Evolutionary conservation across 2,888 invertebrate genomes (phyloP).

Genomic region (Beris chalybata): DNA sequence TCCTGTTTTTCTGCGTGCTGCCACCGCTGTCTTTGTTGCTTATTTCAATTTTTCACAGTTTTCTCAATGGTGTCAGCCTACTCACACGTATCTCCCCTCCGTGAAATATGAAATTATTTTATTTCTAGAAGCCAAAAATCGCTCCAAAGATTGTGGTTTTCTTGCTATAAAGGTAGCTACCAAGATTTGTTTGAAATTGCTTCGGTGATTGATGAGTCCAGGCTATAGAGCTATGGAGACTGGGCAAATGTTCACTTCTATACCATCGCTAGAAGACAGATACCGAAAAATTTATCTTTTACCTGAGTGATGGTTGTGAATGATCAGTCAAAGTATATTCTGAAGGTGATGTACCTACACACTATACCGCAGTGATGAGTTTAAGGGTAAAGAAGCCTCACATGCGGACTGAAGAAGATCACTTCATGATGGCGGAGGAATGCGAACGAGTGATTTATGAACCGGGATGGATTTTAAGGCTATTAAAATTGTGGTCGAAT

Average conservation of each 20-base stretch:
- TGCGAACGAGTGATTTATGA: conserved; percentile 17
- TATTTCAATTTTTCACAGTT: too few relatives aligned
- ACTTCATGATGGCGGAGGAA: neutral
- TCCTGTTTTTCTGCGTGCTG: too few relatives aligned
- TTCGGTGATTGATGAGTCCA: conserved; percentile 18
- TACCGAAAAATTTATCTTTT: conserved; percentile 26
- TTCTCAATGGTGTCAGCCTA: too few relatives aligned
- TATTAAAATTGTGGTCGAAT: conserved; percentile 27
- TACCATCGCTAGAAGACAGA: conserved; percentile 16
- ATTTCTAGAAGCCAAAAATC: conserved; percentile 2
- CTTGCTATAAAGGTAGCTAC: neutral
- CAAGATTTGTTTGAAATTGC: conserved; percentile 21
- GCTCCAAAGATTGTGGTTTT: neutral
- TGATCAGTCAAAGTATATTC: conserved; percentile 6
- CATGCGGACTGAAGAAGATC: neutral
- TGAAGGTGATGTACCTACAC: neutral
- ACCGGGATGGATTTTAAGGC: conserved; percentile 17
- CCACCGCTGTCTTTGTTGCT: too few relatives aligned
- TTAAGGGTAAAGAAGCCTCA: too few relatives aligned
- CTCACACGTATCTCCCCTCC: neutral
- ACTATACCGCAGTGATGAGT: neutral
- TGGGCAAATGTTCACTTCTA: neutral
- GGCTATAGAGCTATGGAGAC: neutral
- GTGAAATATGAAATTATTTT: conserved; percentile 17
- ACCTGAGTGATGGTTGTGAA: conserved; percentile 22